Evolutionary conservation across 1,140 invertebrate genomes (phyloP), one percentile per base, ranked within the genome.

Genomic region (Pogonomyrmex barbatus): DNA sequence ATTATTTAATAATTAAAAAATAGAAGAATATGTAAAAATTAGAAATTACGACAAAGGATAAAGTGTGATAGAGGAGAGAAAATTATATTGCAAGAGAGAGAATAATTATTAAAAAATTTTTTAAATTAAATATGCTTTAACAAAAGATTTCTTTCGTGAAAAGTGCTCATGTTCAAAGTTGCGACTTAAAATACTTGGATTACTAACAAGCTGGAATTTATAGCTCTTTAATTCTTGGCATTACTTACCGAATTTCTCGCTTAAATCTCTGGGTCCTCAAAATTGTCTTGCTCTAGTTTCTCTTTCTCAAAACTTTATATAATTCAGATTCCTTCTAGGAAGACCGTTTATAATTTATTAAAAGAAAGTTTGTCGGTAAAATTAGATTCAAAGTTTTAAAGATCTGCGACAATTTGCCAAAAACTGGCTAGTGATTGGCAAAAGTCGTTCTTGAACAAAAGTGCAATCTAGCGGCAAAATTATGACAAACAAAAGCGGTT

Each of bases 161-260:
- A 33, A 77, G 14, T 9, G 2, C 24, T 79, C 17, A 30, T 58
- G 33, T 30, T 58, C 10, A 6, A 33, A 65, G 17, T 82, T 17
- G 39, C 36, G 30, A 58, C 50, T 82, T 82, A 58, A 73, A 71
- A 52, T 45, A 82, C 17, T 73, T 58, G 79, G 39, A 73, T 82
- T 82, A 82, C 78, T 58, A 54, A 58, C 45, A 47, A 24, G 67
- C 9, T 45, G 30, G 30, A 58, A 82, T 82, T 82, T 73, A 71
- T 58, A 45, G 54, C 30, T 58, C 6, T 52, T 60, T 82, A 71
- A 82, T 82, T 33, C 60, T 47, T 17, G 14, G 30, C 24, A 33
- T 58, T 8, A 47, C 3, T 10, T 17, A 2, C 42, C 79, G 30
- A 82, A 73, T 47, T 71, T 58, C 65, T 56, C 39, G 0, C 12